Evolutionary conservation across 2,113 vertebrate species (phyloP).

Genomic region (Catharus fuscescens): DNA sequence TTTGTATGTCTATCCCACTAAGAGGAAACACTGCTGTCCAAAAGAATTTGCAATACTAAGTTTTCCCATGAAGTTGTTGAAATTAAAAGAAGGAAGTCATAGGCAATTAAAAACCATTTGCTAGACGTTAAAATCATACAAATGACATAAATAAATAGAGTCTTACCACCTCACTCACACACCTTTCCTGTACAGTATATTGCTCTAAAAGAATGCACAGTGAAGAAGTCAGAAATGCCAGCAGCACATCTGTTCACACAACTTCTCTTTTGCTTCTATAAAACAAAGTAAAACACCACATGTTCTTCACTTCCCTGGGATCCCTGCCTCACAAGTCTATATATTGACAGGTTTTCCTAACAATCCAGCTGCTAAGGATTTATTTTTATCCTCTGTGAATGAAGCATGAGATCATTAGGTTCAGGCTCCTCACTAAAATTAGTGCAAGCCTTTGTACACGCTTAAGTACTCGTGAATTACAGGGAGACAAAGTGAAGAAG

Average conservation of each 20-base stretch:
- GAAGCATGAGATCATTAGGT: background rate
- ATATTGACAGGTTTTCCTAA: background rate
- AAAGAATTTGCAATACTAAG: conserved; percentile 46
- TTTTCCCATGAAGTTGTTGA: conserved; percentile 72
- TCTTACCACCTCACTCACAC: background rate
- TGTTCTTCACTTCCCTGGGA: background rate
- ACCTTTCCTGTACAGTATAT: background rate
- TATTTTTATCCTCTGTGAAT: background rate
- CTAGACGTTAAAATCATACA: conserved; percentile 1
- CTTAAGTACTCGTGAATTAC: background rate
- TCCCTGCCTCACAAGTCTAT: background rate
- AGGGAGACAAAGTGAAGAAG: background rate
- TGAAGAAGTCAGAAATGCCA: background rate
- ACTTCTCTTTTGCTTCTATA: background rate
- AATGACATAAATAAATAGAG: background rate
- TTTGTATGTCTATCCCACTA: conserved; percentile 61
- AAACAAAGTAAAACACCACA: background rate
- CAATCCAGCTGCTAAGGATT: background rate
- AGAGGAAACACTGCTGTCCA: conserved; percentile 73
- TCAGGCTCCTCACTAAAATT: background rate
- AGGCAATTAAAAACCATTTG: conserved; percentile 35
- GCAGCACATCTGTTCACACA: background rate
- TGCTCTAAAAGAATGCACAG: background rate
- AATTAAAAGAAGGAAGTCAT: conserved; percentile 47
- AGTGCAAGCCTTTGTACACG: fast-evolving